Base-by-base conservation (phyloP, 1,140 invertebrate species). In the Drosophila pallidifrons region DNA sequence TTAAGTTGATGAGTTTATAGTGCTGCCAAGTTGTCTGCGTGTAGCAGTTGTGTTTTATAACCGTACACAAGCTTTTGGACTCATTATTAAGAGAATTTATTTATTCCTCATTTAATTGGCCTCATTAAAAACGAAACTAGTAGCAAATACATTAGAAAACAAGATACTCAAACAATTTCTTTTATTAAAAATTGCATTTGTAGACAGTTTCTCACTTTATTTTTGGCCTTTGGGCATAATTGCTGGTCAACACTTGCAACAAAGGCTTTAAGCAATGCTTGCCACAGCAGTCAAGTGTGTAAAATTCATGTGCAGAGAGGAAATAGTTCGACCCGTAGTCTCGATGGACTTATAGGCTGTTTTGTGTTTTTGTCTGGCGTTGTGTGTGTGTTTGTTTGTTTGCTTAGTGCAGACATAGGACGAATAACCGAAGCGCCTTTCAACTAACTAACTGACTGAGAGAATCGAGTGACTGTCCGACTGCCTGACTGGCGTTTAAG, bases 1-100 rank as follows among this genome's bases (percentile, higher is more conserved):
- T 87, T 82, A 86, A 71, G 71, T 61, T 86, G 82, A 87, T 87
- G 83, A 82, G 83, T 86, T 86, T 82, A 86, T 87, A 82, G 82
- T 79, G 72, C 59, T 66, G 76, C 60, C 82, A 79, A 80, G 77
- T 64, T 72, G 78, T 79, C 72, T 60, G 15, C 13, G 3, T 45
- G 41, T 41, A 55, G 51, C 63, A 82, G 79, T 76, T 86, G 79
- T 57, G 45, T 57, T 86, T 87, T 82, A 86, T 73, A 73, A 46
- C 75, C 79, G 20, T 25, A 32, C 7, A 51, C 67, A 61, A 57
- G 57, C 58, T 46, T 71, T 59, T 25, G 30, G 64, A 57, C 65
- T 70, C 72, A 79, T 79, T 79, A 77, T 79, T 82, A 82, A 70
- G 59, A 68, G 69, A 43, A 70, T 86, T 79, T 75, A 82, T 59